Conservation (phyloP, 2,888 invertebrate species). For the Meliscaeva auricollis region DNA sequence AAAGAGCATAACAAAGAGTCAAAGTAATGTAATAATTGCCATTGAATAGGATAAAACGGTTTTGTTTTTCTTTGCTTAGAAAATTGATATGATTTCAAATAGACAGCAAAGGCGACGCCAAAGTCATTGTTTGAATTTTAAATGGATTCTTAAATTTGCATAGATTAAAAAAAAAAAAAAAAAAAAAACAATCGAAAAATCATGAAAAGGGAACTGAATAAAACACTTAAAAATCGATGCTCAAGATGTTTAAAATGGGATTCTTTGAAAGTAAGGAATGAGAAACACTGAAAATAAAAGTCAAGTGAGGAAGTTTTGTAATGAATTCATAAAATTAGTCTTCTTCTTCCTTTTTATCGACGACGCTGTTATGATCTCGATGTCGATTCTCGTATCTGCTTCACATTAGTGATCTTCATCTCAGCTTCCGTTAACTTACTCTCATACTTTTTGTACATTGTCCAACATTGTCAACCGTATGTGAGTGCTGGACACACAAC, state of each 20-base stretch:
- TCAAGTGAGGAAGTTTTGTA: too few species aligned
- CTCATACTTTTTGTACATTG: too few species aligned
- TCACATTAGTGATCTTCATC: too few species aligned
- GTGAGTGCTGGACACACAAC: too few species aligned
- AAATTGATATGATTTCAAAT: slow-evolving; percentile 66
- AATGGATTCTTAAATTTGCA: slow-evolving; percentile 48
- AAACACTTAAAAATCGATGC: slow-evolving; percentile 28
- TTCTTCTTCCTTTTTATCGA: too few species aligned
- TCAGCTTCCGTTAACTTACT: too few species aligned
- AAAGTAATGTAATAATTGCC: slow-evolving; percentile 56
- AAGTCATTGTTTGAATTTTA: slow-evolving; percentile 43
- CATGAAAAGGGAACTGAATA: slow-evolving; percentile 13
- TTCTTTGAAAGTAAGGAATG: background rate
- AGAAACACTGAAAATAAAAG: background rate
- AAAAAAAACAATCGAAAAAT: background rate
- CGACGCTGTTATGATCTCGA: too few species aligned
- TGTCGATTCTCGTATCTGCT: too few species aligned
- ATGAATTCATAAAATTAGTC: too few species aligned
- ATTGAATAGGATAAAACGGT: slow-evolving; percentile 52
- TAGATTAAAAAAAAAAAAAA: slow-evolving; percentile 19
- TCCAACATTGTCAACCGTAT: too few species aligned
- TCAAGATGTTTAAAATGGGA: background rate
- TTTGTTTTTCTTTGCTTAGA: slow-evolving; percentile 61
- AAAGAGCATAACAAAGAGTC: slow-evolving; percentile 35
- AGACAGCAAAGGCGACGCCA: slow-evolving; percentile 21